A percentile compares a stretch with the other conserved stretches of the same genome.
These are phyloP conservation scores for Pygoscelis adeliae DNA, from an alignment of 2,113 vertebrate species.

Conservation along the genomic window DNA sequence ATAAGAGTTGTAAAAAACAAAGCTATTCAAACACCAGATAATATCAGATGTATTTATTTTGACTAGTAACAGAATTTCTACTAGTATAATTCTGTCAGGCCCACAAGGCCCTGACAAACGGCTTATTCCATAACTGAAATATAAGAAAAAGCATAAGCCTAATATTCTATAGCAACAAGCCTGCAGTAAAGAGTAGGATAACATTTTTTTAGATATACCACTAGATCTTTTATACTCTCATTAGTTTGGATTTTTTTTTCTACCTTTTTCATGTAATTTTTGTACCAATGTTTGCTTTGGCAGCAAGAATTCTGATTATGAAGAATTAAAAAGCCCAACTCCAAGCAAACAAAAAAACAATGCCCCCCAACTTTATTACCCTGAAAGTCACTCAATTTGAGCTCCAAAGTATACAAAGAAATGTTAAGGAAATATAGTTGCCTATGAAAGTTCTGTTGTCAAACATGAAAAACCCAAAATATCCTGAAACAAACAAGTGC, in stretches of 20 bases:
- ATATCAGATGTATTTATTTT: not conserved
- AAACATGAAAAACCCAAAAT: not conserved
- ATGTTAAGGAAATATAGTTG: not conserved
- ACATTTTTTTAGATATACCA: not conserved
- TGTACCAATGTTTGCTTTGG: not conserved
- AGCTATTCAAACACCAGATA: not conserved
- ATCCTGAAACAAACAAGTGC: not conserved
- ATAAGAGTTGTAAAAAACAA: not conserved
- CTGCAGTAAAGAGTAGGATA: not conserved
- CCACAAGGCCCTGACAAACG: not conserved
- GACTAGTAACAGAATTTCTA: not conserved
- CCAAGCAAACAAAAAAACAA: not conserved
- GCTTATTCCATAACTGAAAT: not conserved
- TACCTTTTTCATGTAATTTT: not conserved
- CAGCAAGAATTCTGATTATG: not conserved
- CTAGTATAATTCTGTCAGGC: not conserved
- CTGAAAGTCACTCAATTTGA: not conserved
- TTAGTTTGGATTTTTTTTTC: not conserved
- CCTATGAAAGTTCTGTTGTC: not conserved
- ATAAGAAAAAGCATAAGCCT: not conserved
- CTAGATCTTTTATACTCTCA: not conserved
- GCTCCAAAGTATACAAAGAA: not conserved
- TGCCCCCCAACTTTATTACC: not conserved
- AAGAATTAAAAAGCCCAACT: not conserved
- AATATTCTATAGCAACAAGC: not conserved